A percentile compares a stretch with the other conserved stretches of the same genome.
phyloP scores from a whole-genome alignment of 2,888 invertebrate species.

The Acleris emargana region DNA sequence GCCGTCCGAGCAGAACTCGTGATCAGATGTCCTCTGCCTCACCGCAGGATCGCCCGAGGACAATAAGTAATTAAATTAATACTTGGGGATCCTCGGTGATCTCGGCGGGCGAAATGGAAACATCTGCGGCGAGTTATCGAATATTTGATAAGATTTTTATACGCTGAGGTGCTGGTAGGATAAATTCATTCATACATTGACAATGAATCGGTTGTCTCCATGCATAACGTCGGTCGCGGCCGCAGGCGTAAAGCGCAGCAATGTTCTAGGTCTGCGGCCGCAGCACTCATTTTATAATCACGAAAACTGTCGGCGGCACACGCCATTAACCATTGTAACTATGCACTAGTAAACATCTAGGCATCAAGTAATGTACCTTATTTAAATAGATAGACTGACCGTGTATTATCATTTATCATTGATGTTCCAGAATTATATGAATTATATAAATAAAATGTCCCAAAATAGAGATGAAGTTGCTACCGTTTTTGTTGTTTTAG shows the following conservation, averaged over 20 bases:
- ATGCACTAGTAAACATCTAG: slow-evolving; percentile 53
- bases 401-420: slow-evolving; percentile 39
- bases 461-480: slow-evolving; percentile 10
- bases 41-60: too few species aligned
- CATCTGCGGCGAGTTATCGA: slow-evolving; percentile 26
- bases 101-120: too few species aligned
- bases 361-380: slow-evolving; percentile 52
- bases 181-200: slow-evolving; percentile 48
- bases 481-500: slow-evolving; percentile 6
- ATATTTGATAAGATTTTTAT: slow-evolving; percentile 48
- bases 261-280: too few species aligned
- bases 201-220: slow-evolving; percentile 16
- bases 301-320: slow-evolving; percentile 49
- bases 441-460: slow-evolving; percentile 11
- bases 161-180: slow-evolving; percentile 73
- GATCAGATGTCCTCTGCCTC: background rate
- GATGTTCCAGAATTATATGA: slow-evolving; percentile 33
- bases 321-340: slow-evolving; percentile 41
- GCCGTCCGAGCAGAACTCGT: slow-evolving; percentile 6
- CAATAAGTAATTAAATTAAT: too few species aligned
- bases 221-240: slow-evolving; percentile 34
- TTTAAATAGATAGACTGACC: slow-evolving; percentile 73
- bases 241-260: too few species aligned
- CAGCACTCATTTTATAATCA: slow-evolving; percentile 45
- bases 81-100: too few species aligned